Base-by-base conservation (phyloP, 1,140 invertebrate species). In the Scaptomyza graminum region DNA sequence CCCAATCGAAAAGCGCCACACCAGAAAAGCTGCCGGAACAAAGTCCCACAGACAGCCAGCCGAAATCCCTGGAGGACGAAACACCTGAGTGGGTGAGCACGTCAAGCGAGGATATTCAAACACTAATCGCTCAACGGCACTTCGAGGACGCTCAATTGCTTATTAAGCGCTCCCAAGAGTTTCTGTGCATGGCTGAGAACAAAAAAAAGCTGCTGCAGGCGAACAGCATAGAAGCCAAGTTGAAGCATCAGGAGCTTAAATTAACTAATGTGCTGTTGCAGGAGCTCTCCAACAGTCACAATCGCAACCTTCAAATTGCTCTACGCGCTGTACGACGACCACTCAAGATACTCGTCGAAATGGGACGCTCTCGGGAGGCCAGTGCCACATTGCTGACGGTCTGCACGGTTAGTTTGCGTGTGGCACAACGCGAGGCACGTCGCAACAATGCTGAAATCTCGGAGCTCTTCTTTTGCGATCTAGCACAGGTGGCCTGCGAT, bases 111-210 rank as follows among this genome's bases (percentile, higher is more conserved):
- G 98, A 99, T 92, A 93, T 99, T 18, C 98, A 99, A 93, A 98
- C 99, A 13, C 95, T 96, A 68, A 97, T 99, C 76, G 98, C 98
- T n/a, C 97, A 99, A 92, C 94, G 98, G 78, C 97, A 99, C 90
- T 99, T 99, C 92, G 97, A 99, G 92, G 96, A 98, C 90, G 98
- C 98, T 13, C 96, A 98, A 65, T 94, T 95, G 66, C 93, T 99
- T 7, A 95, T 99, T 55, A 95, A 97, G 74, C 96, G 95, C 92
- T 95, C 95, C 0, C 94, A 94, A 74, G 92, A 94, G 3, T 96
- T 94, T 75, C 83, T 94, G 22, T 85, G 92, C 31, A 90, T 92
- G 46, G 43, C 51, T 0, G 82, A 77, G 5, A 67, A 62, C 25
- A 72, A 54, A 0, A 83, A 74, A 25, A 88, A 83, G 25, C 6